Evolutionary conservation across 2,888 invertebrate genomes (phyloP).

Genomic region (Melanostoma scalare): DNA sequence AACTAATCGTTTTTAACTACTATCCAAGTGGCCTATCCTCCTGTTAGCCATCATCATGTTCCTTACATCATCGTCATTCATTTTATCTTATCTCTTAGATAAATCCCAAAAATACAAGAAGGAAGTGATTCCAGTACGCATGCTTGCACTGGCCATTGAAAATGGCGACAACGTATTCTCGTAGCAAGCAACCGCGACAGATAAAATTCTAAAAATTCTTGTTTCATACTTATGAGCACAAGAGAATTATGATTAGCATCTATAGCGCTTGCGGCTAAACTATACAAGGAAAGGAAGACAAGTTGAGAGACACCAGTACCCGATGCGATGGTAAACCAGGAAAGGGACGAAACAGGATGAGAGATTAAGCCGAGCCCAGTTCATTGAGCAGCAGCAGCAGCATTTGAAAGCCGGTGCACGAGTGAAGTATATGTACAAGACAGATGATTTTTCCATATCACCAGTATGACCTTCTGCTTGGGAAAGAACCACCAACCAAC

Average conservation of each 20-base stretch:
- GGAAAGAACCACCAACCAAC: constrained; percentile 25
- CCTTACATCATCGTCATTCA: constrained; percentile 51
- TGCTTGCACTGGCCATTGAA: constrained; percentile 45
- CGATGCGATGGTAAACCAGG: constrained; percentile 19
- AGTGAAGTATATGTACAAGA: constrained; percentile 38
- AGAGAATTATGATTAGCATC: constrained; percentile 66
- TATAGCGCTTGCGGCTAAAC: constrained; percentile 5
- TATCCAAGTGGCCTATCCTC: constrained; percentile 32
- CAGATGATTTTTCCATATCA: constrained; percentile 58
- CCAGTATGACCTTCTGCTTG: constrained; percentile 59
- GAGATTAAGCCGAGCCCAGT: constrained; percentile 59
- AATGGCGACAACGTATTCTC: constrained; percentile 22
- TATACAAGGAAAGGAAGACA: constrained; percentile 8
- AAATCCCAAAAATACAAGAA: constrained; percentile 62
- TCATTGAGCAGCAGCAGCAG: constrained; percentile 56
- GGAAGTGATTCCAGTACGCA: constrained; percentile 60
- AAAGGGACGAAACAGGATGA: constrained; percentile 66
- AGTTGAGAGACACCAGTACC: constrained; percentile 12
- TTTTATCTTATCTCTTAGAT: constrained; percentile 66
- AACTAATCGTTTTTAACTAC: constrained; percentile 39
- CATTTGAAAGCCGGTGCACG: constrained; percentile 37
- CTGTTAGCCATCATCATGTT: constrained; percentile 48
- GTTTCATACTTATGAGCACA: constrained; percentile 54
- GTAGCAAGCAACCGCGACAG: constrained; percentile 16
- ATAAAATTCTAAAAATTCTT: constrained; percentile 56